phyloP scores from a whole-genome alignment of 2,113 vertebrate species.

The Hippocampus mohnikei region DNA sequence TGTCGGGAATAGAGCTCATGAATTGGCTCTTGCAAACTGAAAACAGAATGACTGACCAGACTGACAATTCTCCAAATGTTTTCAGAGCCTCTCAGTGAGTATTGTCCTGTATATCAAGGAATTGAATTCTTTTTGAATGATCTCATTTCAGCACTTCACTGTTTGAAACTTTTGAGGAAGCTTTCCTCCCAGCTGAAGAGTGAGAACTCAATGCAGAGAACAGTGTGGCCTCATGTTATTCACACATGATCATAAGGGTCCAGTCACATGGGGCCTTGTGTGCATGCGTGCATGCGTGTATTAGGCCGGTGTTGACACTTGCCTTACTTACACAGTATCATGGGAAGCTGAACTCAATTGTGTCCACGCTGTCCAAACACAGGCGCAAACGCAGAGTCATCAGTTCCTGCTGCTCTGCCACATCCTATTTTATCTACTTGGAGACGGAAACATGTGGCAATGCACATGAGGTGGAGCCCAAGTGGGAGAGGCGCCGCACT shows the following conservation, averaged over 20 bases:
- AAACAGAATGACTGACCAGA: not conserved
- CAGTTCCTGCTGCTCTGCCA: conserved; percentile 45
- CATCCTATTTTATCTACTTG: conserved; percentile 26
- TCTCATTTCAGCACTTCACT: not conserved
- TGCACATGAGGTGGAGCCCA: conserved; percentile 6
- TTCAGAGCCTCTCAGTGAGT: not conserved
- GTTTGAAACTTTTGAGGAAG: not conserved
- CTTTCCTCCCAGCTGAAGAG: not conserved
- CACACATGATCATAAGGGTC: not conserved
- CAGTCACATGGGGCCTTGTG: conserved; percentile 2
- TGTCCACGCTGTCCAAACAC: conserved; percentile 47
- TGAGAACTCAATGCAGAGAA: not conserved
- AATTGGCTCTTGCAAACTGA: no score
- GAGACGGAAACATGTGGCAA: conserved; percentile 4
- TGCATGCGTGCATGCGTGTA: conserved; percentile 5
- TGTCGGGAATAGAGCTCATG: no score
- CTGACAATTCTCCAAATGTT: not conserved
- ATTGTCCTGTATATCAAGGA: no score
- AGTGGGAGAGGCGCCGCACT: not conserved
- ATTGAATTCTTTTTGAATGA: not conserved
- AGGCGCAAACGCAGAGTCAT: conserved; percentile 48
- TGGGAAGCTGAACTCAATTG: conserved; percentile 36
- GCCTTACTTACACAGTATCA: conserved; percentile 36
- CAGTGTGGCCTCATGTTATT: not conserved
- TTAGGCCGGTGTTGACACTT: conserved; percentile 16